These are phyloP conservation scores for Stenchaetothrips biformis DNA, from an alignment of 2,888 invertebrate genomes.

Conservation along the genomic window DNA sequence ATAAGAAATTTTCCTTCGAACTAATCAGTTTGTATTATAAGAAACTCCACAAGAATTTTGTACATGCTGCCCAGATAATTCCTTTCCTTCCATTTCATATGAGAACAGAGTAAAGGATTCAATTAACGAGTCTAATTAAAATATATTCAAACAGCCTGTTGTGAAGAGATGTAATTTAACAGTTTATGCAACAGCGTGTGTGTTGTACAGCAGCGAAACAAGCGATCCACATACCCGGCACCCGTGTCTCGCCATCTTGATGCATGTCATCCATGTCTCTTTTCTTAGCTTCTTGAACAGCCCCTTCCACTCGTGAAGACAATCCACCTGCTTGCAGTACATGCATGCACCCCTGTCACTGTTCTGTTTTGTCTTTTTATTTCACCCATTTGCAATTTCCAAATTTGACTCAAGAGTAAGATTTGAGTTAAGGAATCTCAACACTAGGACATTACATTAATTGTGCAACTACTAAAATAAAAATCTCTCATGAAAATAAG, in stretches of 20 bases:
- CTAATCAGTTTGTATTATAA: neutral
- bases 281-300: conserved; percentile 25
- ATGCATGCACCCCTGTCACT: conserved; percentile 7
- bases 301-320: conserved; percentile 24
- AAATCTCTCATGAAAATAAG: neutral
- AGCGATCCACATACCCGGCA: conserved; percentile 22
- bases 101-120: no score
- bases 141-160: neutral
- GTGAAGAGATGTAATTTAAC: neutral
- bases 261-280: conserved; percentile 18
- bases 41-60: neutral
- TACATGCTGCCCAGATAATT: no score
- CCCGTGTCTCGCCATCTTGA: conserved; percentile 17
- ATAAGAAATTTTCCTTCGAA: neutral
- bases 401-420: no score
- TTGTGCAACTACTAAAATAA: neutral
- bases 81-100: no score
- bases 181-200: neutral
- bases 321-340: conserved; percentile 20
- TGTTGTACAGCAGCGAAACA: conserved; percentile 15
- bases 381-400: neutral
- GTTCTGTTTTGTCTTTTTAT: neutral
- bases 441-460: conserved; percentile 13
- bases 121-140: no score
- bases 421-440: neutral